Evolutionary conservation across 2,797 vertebrate species (phyloP).

Genomic region (Mormyrops attenuatus): DNA sequence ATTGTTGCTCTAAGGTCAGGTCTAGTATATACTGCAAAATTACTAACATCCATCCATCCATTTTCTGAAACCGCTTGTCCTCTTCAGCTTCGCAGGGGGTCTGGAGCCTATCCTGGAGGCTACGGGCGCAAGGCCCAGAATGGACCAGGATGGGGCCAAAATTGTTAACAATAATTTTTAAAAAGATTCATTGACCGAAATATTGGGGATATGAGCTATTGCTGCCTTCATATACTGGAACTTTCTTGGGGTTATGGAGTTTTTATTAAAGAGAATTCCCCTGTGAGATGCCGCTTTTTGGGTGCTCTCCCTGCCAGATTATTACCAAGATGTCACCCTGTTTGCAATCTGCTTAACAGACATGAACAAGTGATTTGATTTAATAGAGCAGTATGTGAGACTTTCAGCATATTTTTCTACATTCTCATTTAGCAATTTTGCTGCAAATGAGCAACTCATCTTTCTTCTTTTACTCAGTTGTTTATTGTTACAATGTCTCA

Average conservation of each 20-base stretch:
- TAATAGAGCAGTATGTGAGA: neutral
- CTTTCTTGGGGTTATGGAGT: neutral
- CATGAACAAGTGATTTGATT: neutral
- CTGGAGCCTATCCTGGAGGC: neutral
- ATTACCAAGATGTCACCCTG: neutral
- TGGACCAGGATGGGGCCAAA: no score
- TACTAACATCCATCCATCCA: neutral
- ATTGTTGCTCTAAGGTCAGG: neutral
- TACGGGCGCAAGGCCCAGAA: no score
- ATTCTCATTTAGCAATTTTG: neutral
- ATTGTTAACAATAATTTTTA: neutral
- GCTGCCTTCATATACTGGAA: neutral
- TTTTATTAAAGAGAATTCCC: neutral
- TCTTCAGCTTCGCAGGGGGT: neutral
- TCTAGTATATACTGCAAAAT: neutral
- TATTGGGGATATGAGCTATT: neutral
- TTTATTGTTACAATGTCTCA: neutral
- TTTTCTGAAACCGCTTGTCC: neutral
- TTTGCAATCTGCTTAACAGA: neutral
- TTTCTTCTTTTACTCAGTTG: neutral
- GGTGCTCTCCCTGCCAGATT: neutral
- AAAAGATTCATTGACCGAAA: neutral
- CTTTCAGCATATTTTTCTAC: neutral
- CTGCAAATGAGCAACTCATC: neutral
- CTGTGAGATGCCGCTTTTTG: neutral